Conservation (phyloP, 2,113 vertebrate species). For the Dolichallabes microphthalmus region DNA sequence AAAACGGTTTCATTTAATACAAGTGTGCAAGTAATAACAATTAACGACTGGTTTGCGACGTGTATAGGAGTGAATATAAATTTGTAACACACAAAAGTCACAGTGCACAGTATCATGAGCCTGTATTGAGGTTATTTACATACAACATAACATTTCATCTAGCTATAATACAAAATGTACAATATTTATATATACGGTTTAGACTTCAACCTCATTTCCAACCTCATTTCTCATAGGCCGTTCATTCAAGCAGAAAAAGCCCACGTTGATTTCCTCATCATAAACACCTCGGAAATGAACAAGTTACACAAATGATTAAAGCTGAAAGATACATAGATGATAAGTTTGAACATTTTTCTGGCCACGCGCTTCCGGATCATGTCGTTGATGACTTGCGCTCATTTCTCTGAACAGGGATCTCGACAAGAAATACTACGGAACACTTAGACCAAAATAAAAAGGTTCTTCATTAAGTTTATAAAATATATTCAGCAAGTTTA, state of each 20-base stretch:
- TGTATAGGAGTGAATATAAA: background rate
- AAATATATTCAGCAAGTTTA: too few relatives aligned
- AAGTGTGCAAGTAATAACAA: background rate
- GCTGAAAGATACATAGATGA: background rate
- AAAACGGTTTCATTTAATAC: too few relatives aligned
- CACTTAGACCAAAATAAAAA: background rate
- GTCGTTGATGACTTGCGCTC: background rate
- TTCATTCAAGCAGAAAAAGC: background rate
- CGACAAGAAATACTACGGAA: background rate
- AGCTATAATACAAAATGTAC: slow-evolving; percentile 9
- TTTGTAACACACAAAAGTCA: background rate
- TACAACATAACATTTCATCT: background rate
- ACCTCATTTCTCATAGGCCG: background rate
- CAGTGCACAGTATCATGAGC: background rate
- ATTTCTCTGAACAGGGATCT: background rate
- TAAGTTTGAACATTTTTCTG: background rate
- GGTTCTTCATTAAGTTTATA: background rate
- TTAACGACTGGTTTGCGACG: background rate
- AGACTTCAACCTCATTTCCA: background rate
- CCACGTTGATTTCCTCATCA: background rate
- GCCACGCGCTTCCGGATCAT: background rate
- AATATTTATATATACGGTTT: slow-evolving; percentile 17
- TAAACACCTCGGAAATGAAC: background rate
- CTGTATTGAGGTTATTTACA: slow-evolving; percentile 15
- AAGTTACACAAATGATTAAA: too few relatives aligned